A percentile compares a stretch with the other conserved stretches of the same genome.
These are phyloP conservation scores for Drosophila arawakana DNA, from an alignment of 1,140 invertebrate genomes.

Conservation along the genomic window DNA sequence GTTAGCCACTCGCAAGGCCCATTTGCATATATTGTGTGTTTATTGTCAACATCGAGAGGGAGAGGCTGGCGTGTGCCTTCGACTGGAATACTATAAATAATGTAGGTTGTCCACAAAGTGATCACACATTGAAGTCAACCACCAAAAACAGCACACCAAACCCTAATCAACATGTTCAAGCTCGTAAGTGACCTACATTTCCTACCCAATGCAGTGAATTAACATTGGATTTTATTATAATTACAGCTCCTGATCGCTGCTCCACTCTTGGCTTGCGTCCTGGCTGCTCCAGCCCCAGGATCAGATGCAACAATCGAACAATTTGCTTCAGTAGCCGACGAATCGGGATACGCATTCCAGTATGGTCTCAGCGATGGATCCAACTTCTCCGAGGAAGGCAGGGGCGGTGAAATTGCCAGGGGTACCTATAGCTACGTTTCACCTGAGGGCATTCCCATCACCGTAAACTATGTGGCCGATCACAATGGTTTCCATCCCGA, in stretches of 20 bases:
- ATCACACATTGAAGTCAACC: slow-evolving; percentile 41
- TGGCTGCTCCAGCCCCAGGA: slow-evolving; percentile 40
- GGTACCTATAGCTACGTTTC: slow-evolving; percentile 50
- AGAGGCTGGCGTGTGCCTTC: slow-evolving; percentile 4
- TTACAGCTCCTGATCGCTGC: slow-evolving; percentile 59
- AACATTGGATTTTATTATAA: slow-evolving; percentile 6
- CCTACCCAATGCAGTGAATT: not conserved
- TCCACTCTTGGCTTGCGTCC: slow-evolving; percentile 47
- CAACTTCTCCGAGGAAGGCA: slow-evolving; percentile 46
- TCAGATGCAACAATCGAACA: slow-evolving; percentile 47
- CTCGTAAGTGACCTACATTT: slow-evolving; percentile 52
- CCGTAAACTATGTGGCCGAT: slow-evolving; percentile 86
- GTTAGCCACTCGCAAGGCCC: slow-evolving; percentile 7
- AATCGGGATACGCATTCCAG: slow-evolving; percentile 51
- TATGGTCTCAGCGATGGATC: slow-evolving; percentile 42
- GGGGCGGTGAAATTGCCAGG: slow-evolving; percentile 45
- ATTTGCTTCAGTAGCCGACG: slow-evolving; percentile 41
- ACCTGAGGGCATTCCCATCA: slow-evolving; percentile 84
- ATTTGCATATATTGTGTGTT: slow-evolving; percentile 36
- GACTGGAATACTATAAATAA: slow-evolving; percentile 63
- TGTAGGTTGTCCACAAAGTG: slow-evolving; percentile 31
- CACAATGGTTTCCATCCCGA: slow-evolving; percentile 85
- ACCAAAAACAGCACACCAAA: slow-evolving; percentile 26
- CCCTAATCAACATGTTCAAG: slow-evolving; percentile 66
- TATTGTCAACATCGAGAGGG: slow-evolving; percentile 12